Percentiles rank a stretch among this genome's conserved stretches.
phyloP scores from a whole-genome alignment of 2,797 vertebrate genomes.

The Ctenopoma kingsleyae region DNA sequence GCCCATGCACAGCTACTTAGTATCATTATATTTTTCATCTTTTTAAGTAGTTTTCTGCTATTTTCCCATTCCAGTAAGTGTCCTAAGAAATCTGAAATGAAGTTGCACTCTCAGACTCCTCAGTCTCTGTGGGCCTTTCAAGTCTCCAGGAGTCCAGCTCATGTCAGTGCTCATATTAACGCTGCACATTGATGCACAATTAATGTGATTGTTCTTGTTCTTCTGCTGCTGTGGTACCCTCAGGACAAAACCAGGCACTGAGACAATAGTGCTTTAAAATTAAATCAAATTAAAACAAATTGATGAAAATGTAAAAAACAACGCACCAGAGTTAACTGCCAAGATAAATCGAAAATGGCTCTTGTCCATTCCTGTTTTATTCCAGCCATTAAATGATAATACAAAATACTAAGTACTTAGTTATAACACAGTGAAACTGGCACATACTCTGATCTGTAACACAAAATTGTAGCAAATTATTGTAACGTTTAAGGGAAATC shows the following conservation, averaged over 20 bases:
- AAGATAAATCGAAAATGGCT: conserved; percentile 4
- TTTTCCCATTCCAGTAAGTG: conserved; percentile 1
- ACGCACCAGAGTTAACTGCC: not conserved
- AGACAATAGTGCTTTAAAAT: conserved; percentile 32
- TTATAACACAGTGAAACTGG: not conserved
- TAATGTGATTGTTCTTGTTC: conserved; percentile 36
- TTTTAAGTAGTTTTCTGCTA: not conserved
- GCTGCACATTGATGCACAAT: conserved; percentile 37
- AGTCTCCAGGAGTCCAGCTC: conserved; percentile 32
- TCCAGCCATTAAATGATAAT: not conserved
- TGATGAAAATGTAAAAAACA: conserved; percentile 25
- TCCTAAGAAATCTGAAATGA: conserved; percentile 10
- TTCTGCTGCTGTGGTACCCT: conserved; percentile 18
- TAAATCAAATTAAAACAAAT: conserved; percentile 19
- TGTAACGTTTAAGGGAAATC: not conserved
- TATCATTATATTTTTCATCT: not conserved
- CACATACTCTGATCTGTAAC: conserved; percentile 1
- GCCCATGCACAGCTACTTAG: not conserved
- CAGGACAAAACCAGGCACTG: conserved; percentile 16
- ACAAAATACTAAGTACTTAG: not conserved
- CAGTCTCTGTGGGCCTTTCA: conserved; percentile 9
- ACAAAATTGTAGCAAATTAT: conserved; percentile 10
- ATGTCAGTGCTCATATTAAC: conserved; percentile 25
- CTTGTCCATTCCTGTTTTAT: conserved; percentile 11
- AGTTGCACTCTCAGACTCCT: conserved; percentile 5